Evolutionary conservation across 2,888 invertebrate genomes (phyloP).

Genomic region (Acanthopleura granulata): DNA sequence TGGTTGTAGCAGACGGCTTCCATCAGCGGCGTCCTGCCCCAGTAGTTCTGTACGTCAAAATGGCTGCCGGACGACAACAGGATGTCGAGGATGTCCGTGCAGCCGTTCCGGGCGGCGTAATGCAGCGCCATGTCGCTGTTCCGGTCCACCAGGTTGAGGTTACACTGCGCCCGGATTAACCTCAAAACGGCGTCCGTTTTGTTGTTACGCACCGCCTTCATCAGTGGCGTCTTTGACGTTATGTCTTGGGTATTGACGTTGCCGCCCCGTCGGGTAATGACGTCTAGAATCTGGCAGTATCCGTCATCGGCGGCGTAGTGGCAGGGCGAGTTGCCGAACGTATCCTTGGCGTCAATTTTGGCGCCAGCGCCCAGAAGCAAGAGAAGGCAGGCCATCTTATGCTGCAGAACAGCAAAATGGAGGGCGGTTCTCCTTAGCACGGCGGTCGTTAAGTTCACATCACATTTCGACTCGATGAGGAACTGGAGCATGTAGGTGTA

Average conservation of each 20-base stretch:
- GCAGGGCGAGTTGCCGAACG: slow-evolving; percentile 68
- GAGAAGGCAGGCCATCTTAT: slow-evolving; percentile 68
- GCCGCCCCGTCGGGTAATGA: slow-evolving; percentile 62
- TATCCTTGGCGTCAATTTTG: slow-evolving; percentile 66
- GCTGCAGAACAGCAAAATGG: slow-evolving; percentile 68
- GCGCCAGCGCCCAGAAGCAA: slow-evolving; percentile 65
- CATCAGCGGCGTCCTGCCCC: slow-evolving; percentile 69
- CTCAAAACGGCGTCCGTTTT: slow-evolving; percentile 66
- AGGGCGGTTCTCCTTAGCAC: slow-evolving; percentile 66
- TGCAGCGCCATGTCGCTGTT: slow-evolving; percentile 68
- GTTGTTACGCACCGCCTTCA: slow-evolving; percentile 69
- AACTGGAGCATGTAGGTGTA: slow-evolving; percentile 67
- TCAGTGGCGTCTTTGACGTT: slow-evolving; percentile 68
- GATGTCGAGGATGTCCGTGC: slow-evolving; percentile 63
- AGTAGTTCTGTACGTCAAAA: slow-evolving; percentile 68
- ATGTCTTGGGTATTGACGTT: slow-evolving; percentile 68
- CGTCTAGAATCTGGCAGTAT: slow-evolving; percentile 65
- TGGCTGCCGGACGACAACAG: slow-evolving; percentile 64
- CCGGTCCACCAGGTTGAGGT: slow-evolving; percentile 66
- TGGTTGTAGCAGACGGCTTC: slow-evolving; percentile 69
- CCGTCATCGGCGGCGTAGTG: slow-evolving; percentile 70
- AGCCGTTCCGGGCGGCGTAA: slow-evolving; percentile 67
- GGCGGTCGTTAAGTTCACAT: slow-evolving; percentile 66
- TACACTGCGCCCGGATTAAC: slow-evolving; percentile 59
- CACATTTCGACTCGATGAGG: slow-evolving; percentile 65